These are phyloP conservation scores for Notolepis coatsorum DNA, from an alignment of 2,797 vertebrate genomes.

Conservation along the genomic window DNA sequence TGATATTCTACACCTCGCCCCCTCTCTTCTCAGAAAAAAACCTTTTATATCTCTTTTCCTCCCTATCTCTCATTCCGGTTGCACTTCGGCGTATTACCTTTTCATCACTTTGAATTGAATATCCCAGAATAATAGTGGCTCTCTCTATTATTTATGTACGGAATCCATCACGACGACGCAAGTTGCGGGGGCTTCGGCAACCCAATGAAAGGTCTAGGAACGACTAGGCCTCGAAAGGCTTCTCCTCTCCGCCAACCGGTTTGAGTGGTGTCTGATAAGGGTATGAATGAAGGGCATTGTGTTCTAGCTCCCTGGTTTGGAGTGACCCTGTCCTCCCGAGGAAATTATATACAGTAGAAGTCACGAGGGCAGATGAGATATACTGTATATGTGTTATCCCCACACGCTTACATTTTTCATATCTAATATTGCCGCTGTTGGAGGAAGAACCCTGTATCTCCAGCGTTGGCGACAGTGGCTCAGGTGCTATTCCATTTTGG, in stretches of 20 bases:
- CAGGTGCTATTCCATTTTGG: too few species aligned
- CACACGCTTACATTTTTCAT: too few species aligned
- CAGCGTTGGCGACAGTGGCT: too few species aligned
- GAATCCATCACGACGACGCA: conserved; percentile 56
- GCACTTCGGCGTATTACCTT: conserved; percentile 60
- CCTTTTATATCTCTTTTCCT: conserved; percentile 51
- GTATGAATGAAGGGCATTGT: conserved; percentile 25
- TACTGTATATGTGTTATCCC: too few species aligned
- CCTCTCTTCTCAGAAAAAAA: conserved; percentile 43
- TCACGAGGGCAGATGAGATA: neutral
- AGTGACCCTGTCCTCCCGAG: conserved; percentile 20
- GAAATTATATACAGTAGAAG: neutral
- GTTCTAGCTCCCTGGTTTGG: conserved; percentile 2
- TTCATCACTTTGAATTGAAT: conserved; percentile 74
- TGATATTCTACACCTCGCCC: conserved; percentile 54
- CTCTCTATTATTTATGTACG: conserved; percentile 63
- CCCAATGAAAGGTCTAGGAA: conserved; percentile 28
- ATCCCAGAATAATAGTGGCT: conserved; percentile 65
- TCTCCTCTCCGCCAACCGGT: conserved; percentile 33
- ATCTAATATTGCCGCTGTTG: too few species aligned
- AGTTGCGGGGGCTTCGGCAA: conserved; percentile 44
- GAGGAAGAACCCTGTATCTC: too few species aligned
- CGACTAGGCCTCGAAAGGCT: conserved; percentile 13
- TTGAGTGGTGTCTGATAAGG: conserved; percentile 48
- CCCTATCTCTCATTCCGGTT: conserved; percentile 52